Evolutionary conservation across 2,113 vertebrate genomes (phyloP).

Genomic region (Eurystomus gularis): DNA sequence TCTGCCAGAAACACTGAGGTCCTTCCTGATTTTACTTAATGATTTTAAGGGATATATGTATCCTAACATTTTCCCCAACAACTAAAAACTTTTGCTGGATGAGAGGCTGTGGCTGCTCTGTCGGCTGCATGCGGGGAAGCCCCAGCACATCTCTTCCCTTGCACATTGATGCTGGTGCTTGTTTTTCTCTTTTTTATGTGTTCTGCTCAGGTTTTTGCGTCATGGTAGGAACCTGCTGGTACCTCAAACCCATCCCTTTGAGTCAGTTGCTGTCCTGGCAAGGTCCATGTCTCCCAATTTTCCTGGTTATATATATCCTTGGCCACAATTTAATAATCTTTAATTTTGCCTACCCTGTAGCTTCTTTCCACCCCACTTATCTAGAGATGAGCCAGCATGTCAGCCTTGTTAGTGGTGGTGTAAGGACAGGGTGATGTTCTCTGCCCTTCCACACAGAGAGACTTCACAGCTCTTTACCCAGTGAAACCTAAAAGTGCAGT

Average conservation of each 20-base stretch:
- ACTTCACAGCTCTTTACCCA: background rate
- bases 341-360: background rate
- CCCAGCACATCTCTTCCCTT: background rate
- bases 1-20: background rate
- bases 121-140: background rate
- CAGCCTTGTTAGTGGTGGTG: background rate
- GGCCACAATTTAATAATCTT: background rate
- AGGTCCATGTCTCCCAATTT: background rate
- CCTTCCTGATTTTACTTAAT: background rate
- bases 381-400: background rate
- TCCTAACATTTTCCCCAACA: background rate
- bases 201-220: accelerated
- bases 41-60: background rate
- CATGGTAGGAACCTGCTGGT: accelerated
- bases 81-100: background rate
- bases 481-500: background rate
- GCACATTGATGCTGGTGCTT: background rate
- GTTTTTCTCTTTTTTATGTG: background rate
- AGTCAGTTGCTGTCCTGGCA: background rate
- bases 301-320: background rate
- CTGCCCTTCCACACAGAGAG: background rate
- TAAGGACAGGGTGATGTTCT: background rate
- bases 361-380: background rate
- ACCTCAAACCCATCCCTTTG: background rate
- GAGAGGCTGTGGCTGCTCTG: background rate